phyloP scores from a whole-genome alignment of 2,113 vertebrate species.

The Coptodon rendalli region DNA sequence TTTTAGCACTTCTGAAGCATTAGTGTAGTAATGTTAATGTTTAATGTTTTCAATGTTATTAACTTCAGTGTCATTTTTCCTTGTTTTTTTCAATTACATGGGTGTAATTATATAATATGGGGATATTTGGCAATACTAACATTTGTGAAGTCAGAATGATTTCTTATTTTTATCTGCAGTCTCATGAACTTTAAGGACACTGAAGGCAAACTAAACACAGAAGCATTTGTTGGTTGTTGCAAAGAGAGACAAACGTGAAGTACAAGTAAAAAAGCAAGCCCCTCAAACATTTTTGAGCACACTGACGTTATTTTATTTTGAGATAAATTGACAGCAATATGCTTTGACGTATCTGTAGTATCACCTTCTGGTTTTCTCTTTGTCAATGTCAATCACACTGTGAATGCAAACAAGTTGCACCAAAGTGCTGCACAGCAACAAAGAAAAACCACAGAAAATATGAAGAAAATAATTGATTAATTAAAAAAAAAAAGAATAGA shows the following conservation, averaged over 20 bases:
- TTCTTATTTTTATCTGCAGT: not conserved
- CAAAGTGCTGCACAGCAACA: not conserved
- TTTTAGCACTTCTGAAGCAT: not conserved
- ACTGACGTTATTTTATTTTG: not conserved
- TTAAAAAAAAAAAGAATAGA: not conserved
- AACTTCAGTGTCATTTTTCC: not conserved
- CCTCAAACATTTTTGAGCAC: not conserved
- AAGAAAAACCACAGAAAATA: not conserved
- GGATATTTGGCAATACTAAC: not conserved
- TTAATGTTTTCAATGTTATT: not conserved
- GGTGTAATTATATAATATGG: not conserved
- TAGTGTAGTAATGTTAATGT: not conserved
- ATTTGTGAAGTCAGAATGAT: not conserved
- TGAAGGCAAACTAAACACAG: not conserved
- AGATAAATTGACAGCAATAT: not conserved
- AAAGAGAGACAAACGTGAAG: not conserved
- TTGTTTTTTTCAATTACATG: not conserved
- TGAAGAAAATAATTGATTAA: not conserved
- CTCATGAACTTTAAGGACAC: not conserved
- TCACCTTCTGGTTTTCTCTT: not conserved
- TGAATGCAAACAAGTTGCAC: not conserved
- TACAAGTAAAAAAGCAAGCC: not conserved
- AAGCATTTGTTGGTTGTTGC: not conserved
- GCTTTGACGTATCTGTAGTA: not conserved
- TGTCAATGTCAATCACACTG: not conserved